Evolutionary conservation across 2,797 vertebrate genomes (phyloP).

Genomic region (Adrianichthys oophorus): DNA sequence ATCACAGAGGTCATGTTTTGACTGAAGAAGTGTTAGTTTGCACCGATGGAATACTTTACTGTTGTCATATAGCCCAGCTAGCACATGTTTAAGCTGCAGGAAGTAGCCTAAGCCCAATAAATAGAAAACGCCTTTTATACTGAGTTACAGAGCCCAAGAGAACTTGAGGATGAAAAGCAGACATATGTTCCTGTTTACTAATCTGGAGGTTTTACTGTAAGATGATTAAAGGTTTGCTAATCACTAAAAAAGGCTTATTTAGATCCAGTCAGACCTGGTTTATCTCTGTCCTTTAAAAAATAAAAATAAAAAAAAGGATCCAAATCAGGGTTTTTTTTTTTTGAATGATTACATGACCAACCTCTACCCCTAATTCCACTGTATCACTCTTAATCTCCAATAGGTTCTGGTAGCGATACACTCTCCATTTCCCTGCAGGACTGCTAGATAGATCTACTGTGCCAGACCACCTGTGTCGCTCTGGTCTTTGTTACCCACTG

Average conservation of each 20-base stretch:
- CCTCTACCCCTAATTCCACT: neutral
- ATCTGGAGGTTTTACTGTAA: conserved; percentile 69
- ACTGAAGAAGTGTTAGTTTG: conserved; percentile 11
- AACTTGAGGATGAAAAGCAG: conserved; percentile 41
- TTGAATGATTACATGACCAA: neutral
- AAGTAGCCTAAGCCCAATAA: conserved; percentile 1
- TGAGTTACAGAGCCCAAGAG: conserved; percentile 4
- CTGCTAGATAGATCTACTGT: conserved; percentile 21
- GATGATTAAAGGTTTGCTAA: conserved; percentile 65
- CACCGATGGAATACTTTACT: conserved; percentile 5
- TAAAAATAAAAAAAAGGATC: neutral
- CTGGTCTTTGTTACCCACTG: conserved; percentile 41
- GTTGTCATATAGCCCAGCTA: neutral
- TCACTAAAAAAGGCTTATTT: conserved; percentile 41
- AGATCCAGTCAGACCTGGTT: conserved; percentile 17
- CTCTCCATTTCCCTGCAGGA: neutral
- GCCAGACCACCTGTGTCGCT: conserved; percentile 53
- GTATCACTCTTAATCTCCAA: too few relatives aligned
- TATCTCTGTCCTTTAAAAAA: neutral
- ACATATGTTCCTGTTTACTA: conserved; percentile 62
- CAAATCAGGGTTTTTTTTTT: neutral
- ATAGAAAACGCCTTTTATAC: conserved; percentile 1
- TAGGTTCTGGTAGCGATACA: conserved; percentile 8
- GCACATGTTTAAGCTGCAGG: neutral
- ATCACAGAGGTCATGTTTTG: conserved; percentile 8